These are phyloP conservation scores for Globicephala melas DNA, from an alignment of 2,113 vertebrate genomes.

Conservation along the genomic window DNA sequence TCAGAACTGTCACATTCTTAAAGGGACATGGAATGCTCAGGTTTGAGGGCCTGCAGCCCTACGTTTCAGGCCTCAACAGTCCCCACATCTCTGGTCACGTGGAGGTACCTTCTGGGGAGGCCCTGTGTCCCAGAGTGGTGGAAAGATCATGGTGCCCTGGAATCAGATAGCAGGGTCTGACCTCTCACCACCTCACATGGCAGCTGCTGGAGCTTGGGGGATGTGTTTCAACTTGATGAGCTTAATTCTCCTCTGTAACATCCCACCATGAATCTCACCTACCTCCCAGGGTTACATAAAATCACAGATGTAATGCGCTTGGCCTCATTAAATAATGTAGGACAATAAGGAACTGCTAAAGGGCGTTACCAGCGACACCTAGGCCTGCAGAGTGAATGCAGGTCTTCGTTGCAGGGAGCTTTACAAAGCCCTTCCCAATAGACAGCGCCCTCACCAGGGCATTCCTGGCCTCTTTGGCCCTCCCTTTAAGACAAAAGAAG, in stretches of 20 bases:
- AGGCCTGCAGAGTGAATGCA: not conserved
- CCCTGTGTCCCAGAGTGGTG: no score
- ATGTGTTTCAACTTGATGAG: not conserved
- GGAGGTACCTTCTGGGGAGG: not conserved
- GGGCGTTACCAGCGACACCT: not conserved
- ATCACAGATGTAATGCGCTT: not conserved
- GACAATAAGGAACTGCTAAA: not conserved
- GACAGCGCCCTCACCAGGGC: rapidly evolving
- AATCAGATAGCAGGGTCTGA: no score
- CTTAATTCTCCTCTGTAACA: not conserved
- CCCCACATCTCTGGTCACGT: not conserved
- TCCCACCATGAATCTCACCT: not conserved
- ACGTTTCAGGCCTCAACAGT: not conserved
- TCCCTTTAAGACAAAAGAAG: not conserved
- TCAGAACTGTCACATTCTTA: not conserved
- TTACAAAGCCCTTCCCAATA: not conserved
- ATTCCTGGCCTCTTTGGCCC: not conserved
- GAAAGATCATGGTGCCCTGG: not conserved
- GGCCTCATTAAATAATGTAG: not conserved
- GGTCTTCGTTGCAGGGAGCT: not conserved
- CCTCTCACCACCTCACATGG: not conserved
- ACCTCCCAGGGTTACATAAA: not conserved
- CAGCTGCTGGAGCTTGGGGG: not conserved
- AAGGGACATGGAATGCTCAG: not conserved
- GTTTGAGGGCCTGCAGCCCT: not conserved